A percentile compares a stretch with the other conserved stretches of the same genome.
Evolutionary conservation across 1,140 invertebrate species (phyloP).

Genomic region (Hyphantria cunea): DNA sequence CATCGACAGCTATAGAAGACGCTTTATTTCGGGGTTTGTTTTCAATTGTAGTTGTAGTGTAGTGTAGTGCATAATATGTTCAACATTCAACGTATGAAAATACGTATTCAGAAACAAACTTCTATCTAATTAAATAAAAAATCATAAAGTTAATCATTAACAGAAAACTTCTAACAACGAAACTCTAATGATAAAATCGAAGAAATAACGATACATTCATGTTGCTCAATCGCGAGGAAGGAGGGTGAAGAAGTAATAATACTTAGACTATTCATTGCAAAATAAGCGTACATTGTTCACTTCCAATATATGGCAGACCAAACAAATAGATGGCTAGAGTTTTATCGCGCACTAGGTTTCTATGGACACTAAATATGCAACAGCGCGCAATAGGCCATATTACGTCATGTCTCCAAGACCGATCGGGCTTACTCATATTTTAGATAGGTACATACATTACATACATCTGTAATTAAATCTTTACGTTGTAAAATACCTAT

Average conservation of each 20-base stretch:
- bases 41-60: too few species aligned
- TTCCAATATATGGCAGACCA: constrained; percentile 18
- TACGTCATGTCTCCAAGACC: constrained; percentile 48
- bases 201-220: constrained; percentile 6
- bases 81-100: too few species aligned
- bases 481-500: too few species aligned
- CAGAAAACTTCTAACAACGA: too few species aligned
- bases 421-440: constrained; percentile 9
- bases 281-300: constrained; percentile 31
- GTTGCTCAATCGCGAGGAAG: constrained; percentile 8
- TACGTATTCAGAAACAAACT: too few species aligned
- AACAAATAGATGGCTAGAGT: constrained; percentile 33
- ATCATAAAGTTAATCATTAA: too few species aligned
- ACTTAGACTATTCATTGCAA: constrained; percentile 5
- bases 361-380: constrained; percentile 52
- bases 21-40: too few species aligned
- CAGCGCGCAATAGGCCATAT: constrained; percentile 53
- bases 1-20: too few species aligned
- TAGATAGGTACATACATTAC: constrained; percentile 3
- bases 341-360: constrained; percentile 34
- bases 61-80: too few species aligned
- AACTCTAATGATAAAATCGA: too few species aligned
- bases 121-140: too few species aligned
- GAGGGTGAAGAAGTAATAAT: constrained; percentile 7
- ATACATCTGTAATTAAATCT: not conserved